Conservation (phyloP, 2,797 vertebrate genomes). For the Neostethus bicornis region DNA sequence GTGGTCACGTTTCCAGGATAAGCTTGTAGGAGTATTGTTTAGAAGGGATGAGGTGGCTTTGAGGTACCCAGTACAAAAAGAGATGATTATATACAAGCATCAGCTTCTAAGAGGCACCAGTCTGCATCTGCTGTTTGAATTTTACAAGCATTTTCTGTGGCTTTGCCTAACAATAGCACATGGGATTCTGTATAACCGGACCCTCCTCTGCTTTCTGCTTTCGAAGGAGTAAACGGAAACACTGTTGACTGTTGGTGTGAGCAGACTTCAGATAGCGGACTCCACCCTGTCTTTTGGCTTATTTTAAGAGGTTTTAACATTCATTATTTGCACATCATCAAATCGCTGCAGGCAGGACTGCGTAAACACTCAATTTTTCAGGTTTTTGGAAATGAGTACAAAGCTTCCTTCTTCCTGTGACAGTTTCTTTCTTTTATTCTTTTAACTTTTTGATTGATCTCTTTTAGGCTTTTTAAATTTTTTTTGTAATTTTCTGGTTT, state of each 20-base stretch:
- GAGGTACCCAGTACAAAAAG: neutral
- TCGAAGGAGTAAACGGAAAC: neutral
- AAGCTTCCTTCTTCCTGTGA: constrained; percentile 25
- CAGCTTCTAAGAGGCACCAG: neutral
- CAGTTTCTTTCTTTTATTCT: constrained; percentile 47
- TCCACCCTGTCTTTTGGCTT: neutral
- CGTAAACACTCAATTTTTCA: constrained; percentile 8
- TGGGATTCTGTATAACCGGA: neutral
- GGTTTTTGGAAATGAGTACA: constrained; percentile 13
- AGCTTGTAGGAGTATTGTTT: neutral
- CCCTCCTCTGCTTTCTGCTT: neutral
- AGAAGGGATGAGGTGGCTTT: neutral
- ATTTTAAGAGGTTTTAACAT: neutral
- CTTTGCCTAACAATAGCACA: neutral
- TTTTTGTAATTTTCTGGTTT: neutral
- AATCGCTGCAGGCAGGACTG: neutral
- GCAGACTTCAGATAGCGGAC: constrained; percentile 5
- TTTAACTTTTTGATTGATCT: neutral
- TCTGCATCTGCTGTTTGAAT: neutral
- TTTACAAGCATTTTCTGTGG: neutral
- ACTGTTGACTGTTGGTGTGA: neutral
- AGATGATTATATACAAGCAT: neutral
- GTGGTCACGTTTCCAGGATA: neutral
- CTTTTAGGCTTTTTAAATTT: neutral
- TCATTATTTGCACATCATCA: neutral